Percentiles rank a stretch among this genome's conserved stretches.
Conservation (phyloP, 2,113 vertebrate species). For the Ochotona curzoniae region DNA sequence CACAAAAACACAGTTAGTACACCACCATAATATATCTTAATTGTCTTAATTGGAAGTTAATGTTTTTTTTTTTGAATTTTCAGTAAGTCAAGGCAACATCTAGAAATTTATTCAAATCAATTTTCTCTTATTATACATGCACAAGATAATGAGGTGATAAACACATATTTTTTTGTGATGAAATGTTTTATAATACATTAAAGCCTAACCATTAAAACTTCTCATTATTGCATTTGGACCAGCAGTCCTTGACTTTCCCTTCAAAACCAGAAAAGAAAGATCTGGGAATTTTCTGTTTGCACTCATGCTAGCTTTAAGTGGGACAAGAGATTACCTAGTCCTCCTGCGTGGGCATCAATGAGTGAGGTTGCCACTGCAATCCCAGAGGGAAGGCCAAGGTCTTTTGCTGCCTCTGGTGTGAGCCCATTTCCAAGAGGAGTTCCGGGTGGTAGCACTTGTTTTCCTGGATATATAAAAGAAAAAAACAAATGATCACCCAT, state of each 20-base stretch:
- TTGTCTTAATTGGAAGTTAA: neutral
- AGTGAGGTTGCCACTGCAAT: slow-evolving; percentile 94
- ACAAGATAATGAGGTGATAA: slow-evolving; percentile 9
- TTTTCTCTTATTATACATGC: neutral
- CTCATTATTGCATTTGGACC: neutral
- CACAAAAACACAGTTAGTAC: neutral
- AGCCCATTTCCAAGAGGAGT: slow-evolving; percentile 91
- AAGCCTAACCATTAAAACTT: neutral
- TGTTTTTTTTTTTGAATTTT: neutral
- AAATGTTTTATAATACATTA: slow-evolving; percentile 47
- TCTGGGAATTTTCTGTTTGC: neutral
- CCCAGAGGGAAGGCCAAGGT: slow-evolving; percentile 90
- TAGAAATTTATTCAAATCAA: neutral
- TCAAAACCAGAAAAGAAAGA: neutral
- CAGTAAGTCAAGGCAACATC: neutral
- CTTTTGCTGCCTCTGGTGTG: slow-evolving; percentile 88
- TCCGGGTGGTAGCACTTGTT: slow-evolving; percentile 90
- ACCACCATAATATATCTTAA: neutral
- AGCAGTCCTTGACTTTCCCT: neutral
- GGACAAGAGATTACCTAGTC: slow-evolving; percentile 89
- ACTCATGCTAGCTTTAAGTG: rapidly evolving
- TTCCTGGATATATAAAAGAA: slow-evolving; percentile 89
- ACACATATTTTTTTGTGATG: slow-evolving; percentile 23
- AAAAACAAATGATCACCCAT: slow-evolving; percentile 82
- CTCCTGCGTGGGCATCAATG: slow-evolving; percentile 98